Evolutionary conservation across 92 coral and sea anemone species (phyloP), one percentile per base, ranked within the genome.

Genomic region (Bergia sp.): DNA sequence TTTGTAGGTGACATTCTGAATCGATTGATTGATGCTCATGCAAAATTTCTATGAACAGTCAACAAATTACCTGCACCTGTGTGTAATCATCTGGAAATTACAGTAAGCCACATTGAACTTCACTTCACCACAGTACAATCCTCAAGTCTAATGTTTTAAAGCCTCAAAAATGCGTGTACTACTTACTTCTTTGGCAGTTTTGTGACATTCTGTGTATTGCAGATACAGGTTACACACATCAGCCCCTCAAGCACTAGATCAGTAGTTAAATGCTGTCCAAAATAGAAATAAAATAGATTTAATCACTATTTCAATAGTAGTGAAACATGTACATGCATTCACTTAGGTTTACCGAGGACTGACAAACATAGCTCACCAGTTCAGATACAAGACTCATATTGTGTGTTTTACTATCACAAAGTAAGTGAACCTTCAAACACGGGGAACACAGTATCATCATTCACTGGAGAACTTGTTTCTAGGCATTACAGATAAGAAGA

Each of bases 121-220:
- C 29, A 29, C 29, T 29, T 29, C 29, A 29, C 29, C 29, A 29
- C 29, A 29, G 29, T 29, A 29, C 29, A 29, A 29, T 45, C 6
- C 7, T 45, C 50, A 45, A 45, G 50, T 45, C 50, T 45, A 7
- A 45, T 45, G 8, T 0, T 37, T 41, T 21, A 72, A 12, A 76
- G 13, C 13, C 47, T 67, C 13, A 29, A 29, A 15, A 77, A 49
- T 29, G 16, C 7, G 9, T 78, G 47, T 76, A 38, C 37, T 16
- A 85, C 95, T 90, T 93, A 97, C 99, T 91, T 94, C 89, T 92
- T 97, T 20, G 99, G 92, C 40, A 97, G 86, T 77, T 79, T 89
- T 55, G 61, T 79, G 9, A 90, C 65, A 13, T 57, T 74, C 61
- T 96, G 98, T 15, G 97, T 81, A 39, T 92, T 89, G 80, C 99